Conservation (phyloP, 2,113 vertebrate genomes). For the Rhinoptilus africanus region DNA sequence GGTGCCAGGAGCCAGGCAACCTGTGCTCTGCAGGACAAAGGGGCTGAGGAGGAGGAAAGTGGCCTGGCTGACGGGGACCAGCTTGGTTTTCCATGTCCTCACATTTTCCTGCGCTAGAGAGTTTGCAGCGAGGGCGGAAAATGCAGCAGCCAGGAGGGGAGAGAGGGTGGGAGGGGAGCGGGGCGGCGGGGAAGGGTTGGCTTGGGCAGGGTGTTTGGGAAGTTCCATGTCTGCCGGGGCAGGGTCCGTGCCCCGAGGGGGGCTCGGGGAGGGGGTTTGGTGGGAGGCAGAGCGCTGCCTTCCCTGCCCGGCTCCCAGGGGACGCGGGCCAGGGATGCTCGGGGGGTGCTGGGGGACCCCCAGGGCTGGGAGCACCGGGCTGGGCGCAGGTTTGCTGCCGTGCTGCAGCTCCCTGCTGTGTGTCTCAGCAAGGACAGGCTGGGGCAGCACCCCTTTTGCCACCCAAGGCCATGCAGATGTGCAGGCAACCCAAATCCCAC, state of each 20-base stretch:
- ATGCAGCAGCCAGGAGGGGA: not conserved
- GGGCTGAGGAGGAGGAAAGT: not conserved
- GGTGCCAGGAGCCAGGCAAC: not conserved
- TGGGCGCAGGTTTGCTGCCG: not conserved
- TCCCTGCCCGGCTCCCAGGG: not conserved
- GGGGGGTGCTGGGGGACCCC: fast-evolving
- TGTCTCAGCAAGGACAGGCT: not conserved
- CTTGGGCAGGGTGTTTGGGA: not conserved
- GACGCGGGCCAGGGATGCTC: not conserved
- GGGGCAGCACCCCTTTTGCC: not conserved
- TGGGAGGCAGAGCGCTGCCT: not conserved
- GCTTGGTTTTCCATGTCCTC: constrained; percentile 20
- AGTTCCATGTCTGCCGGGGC: not conserved
- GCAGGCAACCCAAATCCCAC: not conserved
- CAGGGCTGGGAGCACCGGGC: not conserved
- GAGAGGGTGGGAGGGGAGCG: not conserved
- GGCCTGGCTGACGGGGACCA: not conserved
- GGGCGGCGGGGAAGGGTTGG: not conserved
- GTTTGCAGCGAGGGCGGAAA: not conserved
- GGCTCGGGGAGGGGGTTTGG: not conserved
- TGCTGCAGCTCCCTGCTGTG: not conserved
- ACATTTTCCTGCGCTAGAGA: not conserved
- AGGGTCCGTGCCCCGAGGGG: not conserved
- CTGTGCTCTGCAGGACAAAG: not conserved
- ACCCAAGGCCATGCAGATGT: not conserved